phyloP scores from a whole-genome alignment of 1,140 invertebrate genomes.

The Triops longicaudatus region DNA sequence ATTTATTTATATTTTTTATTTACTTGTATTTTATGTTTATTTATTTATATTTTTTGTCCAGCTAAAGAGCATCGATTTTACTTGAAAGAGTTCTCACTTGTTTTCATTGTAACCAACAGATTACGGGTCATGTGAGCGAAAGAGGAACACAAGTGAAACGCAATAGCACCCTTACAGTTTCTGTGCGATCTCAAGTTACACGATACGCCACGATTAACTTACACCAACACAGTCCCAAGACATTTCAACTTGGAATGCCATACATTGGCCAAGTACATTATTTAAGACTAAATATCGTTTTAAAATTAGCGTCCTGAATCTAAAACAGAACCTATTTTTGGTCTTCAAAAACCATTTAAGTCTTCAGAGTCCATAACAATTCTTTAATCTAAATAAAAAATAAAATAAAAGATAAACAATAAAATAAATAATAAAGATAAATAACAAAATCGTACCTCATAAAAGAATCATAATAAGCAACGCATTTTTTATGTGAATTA shows the following conservation, averaged over 20 bases:
- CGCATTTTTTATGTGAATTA: no score
- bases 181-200: conserved; percentile 45
- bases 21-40: no score
- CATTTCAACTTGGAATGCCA: conserved; percentile 54
- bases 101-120: neutral
- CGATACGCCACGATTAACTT: conserved; percentile 40
- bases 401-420: no score
- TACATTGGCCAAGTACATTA: conserved; percentile 50
- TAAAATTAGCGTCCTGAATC: no score
- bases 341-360: no score
- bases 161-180: conserved; percentile 42
- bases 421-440: no score
- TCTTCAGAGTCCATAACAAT: no score
- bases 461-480: no score
- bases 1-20: neutral
- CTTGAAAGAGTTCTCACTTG: neutral
- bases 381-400: no score
- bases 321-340: neutral
- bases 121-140: conserved; percentile 44
- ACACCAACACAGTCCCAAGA: conserved; percentile 39
- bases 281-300: neutral
- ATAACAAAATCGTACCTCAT: no score
- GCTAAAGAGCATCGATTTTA: neutral
- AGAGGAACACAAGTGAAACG: conserved; percentile 52
- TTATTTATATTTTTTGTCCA: no score